These are phyloP conservation scores for Dipodomys spectabilis DNA, from an alignment of 2,113 vertebrate genomes.

Conservation along the genomic window DNA sequence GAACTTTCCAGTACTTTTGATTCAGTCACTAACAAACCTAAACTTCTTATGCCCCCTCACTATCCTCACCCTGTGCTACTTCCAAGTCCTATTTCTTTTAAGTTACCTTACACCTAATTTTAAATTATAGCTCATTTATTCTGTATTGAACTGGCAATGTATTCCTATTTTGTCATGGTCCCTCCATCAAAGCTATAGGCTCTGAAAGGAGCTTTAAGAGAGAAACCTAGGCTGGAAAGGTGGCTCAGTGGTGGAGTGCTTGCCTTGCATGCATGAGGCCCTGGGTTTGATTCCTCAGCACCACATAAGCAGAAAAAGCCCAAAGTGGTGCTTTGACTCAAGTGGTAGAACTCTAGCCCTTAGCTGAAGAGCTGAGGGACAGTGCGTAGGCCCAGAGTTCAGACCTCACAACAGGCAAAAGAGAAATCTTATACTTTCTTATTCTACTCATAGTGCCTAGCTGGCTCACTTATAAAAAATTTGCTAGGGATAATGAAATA, in stretches of 20 bases:
- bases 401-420: neutral
- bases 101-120: slow-evolving; percentile 23
- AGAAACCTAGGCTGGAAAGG: no score
- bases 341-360: no score
- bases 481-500: neutral
- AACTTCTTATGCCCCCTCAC: neutral
- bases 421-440: slow-evolving; percentile 20
- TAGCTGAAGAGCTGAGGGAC: no score
- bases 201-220: neutral
- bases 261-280: no score
- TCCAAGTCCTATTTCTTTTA: slow-evolving; percentile 25
- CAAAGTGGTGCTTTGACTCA: no score
- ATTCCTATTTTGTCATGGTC: slow-evolving; percentile 1
- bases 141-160: slow-evolving; percentile 1
- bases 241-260: no score
- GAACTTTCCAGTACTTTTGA: slow-evolving; percentile 24
- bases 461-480: slow-evolving; percentile 6
- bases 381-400: no score
- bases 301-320: no score
- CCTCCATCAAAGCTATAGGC: neutral
- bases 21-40: neutral
- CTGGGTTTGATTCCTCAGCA: no score
- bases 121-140: neutral
- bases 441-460: slow-evolving; percentile 7
- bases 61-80: slow-evolving; percentile 10